phyloP scores from a whole-genome alignment of 92 coral and sea anemone genomes.

The Parazoanthus darwini region DNA sequence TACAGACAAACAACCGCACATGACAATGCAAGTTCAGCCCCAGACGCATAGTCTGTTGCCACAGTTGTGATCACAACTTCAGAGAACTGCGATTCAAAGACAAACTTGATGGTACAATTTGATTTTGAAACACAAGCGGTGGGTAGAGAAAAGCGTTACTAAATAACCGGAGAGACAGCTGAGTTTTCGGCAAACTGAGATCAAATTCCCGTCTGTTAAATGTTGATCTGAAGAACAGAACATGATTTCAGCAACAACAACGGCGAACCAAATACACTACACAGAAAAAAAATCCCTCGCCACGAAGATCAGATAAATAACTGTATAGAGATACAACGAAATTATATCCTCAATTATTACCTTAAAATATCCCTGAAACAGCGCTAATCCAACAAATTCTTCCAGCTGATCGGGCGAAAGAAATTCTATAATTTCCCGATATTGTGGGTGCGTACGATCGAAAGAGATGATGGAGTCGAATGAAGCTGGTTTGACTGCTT shows the following conservation, averaged over 20 bases:
- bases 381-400: conserved; percentile 18
- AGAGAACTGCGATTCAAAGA: not conserved
- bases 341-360: not conserved
- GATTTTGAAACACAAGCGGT: conserved; percentile 1
- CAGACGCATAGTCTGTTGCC: conserved; percentile 20
- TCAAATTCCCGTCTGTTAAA: conserved; percentile 33
- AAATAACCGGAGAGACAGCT: not conserved
- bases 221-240: conserved; percentile 30
- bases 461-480: conserved; percentile 11
- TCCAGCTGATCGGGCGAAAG: not conserved
- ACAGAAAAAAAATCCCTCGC: not conserved
- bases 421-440: conserved; percentile 30
- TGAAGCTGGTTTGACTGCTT: conserved; percentile 39
- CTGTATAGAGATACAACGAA: not conserved
- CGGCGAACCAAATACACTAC: not conserved
- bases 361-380: conserved; percentile 13
- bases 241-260: conserved; percentile 16
- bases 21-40: not conserved
- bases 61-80: conserved; percentile 7
- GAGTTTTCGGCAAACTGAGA: conserved; percentile 1
- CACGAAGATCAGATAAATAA: not conserved
- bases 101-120: not conserved
- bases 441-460: conserved; percentile 36
- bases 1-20: conserved; percentile 1
- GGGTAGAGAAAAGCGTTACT: not conserved